phyloP scores from a whole-genome alignment of 2,113 vertebrate species.

The Macrotus californicus region DNA sequence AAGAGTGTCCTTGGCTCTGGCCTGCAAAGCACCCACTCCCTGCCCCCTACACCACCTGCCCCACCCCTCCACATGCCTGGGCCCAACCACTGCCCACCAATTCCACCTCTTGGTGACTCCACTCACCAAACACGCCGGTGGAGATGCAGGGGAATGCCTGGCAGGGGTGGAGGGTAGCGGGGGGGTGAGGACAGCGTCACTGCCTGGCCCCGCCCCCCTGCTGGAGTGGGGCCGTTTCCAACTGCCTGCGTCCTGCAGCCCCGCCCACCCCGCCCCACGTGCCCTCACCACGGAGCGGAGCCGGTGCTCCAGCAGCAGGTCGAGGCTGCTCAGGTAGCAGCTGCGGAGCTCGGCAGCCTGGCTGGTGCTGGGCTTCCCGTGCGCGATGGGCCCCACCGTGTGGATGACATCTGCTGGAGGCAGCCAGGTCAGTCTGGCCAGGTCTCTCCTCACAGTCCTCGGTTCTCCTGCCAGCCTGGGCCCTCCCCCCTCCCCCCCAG shows the following conservation, averaged over 20 bases:
- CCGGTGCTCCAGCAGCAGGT: slow-evolving; percentile 72
- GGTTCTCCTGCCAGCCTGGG: not conserved
- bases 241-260: too few species aligned
- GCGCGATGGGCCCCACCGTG: slow-evolving; percentile 88
- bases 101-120: not conserved
- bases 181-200: not conserved
- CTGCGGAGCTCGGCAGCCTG: slow-evolving; percentile 79
- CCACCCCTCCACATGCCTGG: accelerated
- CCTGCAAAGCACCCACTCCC: not conserved
- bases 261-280: too few species aligned
- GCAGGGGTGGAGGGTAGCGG: not conserved
- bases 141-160: slow-evolving; percentile 94
- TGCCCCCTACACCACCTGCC: too few species aligned
- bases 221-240: accelerated
- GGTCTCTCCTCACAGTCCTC: not conserved
- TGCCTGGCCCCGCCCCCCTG: accelerated
- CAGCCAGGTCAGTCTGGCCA: not conserved
- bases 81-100: accelerated
- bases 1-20: accelerated
- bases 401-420: slow-evolving; percentile 86
- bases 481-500: not conserved
- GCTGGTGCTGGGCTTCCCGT: slow-evolving; percentile 73
- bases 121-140: slow-evolving; percentile 91
- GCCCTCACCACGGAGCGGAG: slow-evolving; percentile 78
- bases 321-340: slow-evolving; percentile 88